A percentile compares a stretch with the other conserved stretches of the same genome.
Evolutionary conservation across 1,140 invertebrate genomes (phyloP).

Genomic region (Eulimnadia texana): DNA sequence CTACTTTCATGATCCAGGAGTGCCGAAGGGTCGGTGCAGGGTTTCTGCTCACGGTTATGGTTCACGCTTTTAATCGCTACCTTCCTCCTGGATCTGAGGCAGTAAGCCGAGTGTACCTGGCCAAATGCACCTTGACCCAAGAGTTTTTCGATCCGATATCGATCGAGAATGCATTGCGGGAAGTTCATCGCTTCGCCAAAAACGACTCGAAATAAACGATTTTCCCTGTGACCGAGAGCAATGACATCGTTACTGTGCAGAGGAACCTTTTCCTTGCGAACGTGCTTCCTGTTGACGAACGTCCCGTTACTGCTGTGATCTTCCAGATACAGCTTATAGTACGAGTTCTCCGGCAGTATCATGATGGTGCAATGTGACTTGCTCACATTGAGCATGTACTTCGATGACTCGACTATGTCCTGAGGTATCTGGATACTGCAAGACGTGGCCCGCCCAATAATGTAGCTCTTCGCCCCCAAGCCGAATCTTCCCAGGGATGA

Average conservation of each 20-base stretch:
- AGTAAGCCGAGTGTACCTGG: neutral
- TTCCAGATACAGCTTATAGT: too few species aligned
- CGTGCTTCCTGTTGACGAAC: neutral
- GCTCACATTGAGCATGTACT: too few species aligned
- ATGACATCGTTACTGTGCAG: neutral
- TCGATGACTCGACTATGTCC: too few species aligned
- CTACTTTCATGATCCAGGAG: neutral
- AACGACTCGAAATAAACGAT: neutral
- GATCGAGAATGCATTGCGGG: neutral
- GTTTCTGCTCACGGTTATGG: neutral
- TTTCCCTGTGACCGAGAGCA: neutral
- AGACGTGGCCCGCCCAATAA: too few species aligned
- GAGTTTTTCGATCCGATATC: neutral
- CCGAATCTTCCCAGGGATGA: too few species aligned
- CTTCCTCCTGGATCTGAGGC: neutral
- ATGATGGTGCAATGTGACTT: too few species aligned
- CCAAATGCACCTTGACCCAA: neutral
- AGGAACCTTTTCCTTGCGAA: neutral
- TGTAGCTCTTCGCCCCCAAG: too few species aligned
- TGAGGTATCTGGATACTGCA: too few species aligned
- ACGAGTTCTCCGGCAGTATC: too few species aligned
- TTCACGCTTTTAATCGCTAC: constrained; percentile 3
- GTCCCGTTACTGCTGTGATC: neutral
- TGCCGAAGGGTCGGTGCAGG: neutral
- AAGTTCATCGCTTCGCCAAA: neutral